Evolutionary conservation across 1,140 invertebrate genomes (phyloP).

Genomic region (Ditylenchus dipsaci): DNA sequence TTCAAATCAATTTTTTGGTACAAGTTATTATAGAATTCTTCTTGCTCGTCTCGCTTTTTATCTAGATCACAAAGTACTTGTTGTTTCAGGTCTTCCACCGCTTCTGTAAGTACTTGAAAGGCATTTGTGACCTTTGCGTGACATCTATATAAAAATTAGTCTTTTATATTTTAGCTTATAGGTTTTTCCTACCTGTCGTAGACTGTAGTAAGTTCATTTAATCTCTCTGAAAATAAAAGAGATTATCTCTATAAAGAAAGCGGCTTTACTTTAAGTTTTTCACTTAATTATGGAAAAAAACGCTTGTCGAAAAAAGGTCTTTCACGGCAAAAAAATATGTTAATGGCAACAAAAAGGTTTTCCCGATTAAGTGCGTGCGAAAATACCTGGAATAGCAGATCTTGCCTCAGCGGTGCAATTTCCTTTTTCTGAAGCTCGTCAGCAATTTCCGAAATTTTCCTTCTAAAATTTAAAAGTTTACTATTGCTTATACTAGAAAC

Average conservation of each 20-base stretch:
- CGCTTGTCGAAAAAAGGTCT: too few species aligned
- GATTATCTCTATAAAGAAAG: too few species aligned
- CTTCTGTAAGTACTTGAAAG: slow-evolving; percentile 15
- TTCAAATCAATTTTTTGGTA: slow-evolving; percentile 32
- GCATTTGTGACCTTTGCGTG: slow-evolving; percentile 27
- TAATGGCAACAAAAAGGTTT: too few species aligned
- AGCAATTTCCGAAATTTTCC: too few species aligned
- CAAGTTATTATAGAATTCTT: slow-evolving; percentile 26
- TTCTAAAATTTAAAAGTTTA: neutral
- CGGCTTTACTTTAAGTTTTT: too few species aligned
- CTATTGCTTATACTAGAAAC: too few species aligned
- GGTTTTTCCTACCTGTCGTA: neutral
- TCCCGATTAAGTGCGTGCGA: too few species aligned
- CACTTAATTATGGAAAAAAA: too few species aligned
- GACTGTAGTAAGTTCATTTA: slow-evolving; percentile 16
- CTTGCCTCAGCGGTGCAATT: slow-evolving; percentile 15
- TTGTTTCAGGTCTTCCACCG: slow-evolving; percentile 21
- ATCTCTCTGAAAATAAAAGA: slow-evolving; percentile 1
- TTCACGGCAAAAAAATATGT: too few species aligned
- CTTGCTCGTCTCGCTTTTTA: slow-evolving; percentile 29
- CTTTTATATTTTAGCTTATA: too few species aligned
- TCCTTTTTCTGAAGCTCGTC: slow-evolving; percentile 1
- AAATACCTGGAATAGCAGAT: slow-evolving; percentile 24
- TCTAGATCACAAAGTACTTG: slow-evolving; percentile 25
- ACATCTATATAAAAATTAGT: neutral